Conservation (phyloP, 2,797 vertebrate genomes). For the Acanthis flammea region DNA sequence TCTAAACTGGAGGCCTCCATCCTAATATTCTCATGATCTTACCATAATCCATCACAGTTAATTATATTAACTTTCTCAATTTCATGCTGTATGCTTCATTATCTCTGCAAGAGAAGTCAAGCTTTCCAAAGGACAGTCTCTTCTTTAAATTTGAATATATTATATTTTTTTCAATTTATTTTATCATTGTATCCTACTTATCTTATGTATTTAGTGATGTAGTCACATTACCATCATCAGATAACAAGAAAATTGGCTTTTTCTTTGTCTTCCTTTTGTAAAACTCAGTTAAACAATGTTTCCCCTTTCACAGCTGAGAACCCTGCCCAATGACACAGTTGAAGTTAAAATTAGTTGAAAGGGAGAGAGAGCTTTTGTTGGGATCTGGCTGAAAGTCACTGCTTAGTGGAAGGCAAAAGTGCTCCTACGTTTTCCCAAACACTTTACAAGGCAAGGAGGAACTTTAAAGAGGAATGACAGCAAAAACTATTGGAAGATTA, state of each 20-base stretch:
- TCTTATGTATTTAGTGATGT: conserved; percentile 12
- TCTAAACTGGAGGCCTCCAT: neutral
- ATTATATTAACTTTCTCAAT: neutral
- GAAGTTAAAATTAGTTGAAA: conserved; percentile 69
- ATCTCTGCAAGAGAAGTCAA: neutral
- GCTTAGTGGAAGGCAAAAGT: conserved; percentile 62
- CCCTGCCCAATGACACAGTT: conserved; percentile 18
- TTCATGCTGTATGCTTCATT: neutral
- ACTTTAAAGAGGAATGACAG: conserved; percentile 72
- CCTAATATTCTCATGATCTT: neutral
- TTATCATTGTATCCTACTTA: neutral
- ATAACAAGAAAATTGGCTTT: conserved; percentile 18
- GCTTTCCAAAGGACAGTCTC: neutral
- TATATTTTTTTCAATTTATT: neutral
- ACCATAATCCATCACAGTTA: neutral
- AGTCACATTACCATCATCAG: conserved; percentile 21
- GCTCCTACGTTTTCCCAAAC: conserved; percentile 58
- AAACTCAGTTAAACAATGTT: conserved; percentile 57
- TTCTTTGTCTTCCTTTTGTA: conserved; percentile 17
- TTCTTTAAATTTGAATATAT: neutral
- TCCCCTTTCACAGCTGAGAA: conserved; percentile 57
- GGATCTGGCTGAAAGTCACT: conserved; percentile 57
- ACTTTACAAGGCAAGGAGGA: conserved; percentile 73
- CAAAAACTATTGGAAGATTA: conserved; percentile 80
- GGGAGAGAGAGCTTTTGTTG: conserved; percentile 67